Base-by-base conservation (phyloP, 1,140 invertebrate species). In the Aphelinus atriplicis region DNA sequence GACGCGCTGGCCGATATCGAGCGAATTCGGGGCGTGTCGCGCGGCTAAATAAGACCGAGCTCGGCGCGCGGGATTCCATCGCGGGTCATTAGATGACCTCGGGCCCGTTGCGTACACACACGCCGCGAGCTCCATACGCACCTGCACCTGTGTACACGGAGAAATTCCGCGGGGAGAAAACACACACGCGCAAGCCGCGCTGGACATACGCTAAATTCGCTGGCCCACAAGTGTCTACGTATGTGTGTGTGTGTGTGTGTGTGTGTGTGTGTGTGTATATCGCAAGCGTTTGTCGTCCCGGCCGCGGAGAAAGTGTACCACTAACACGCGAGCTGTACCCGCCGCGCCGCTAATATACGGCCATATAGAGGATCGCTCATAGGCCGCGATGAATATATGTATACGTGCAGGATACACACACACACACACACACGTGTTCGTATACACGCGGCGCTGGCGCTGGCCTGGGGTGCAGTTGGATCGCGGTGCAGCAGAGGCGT, bases 291-390 rank as follows among this genome's bases (percentile, higher is more conserved):
- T 26, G 26, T 51, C 50, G 46, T 57, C n/a, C 4, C 62, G 55
- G 26, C 26, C 26, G 26, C 26, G 60, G 78, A 77, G 78, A 79
- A 79, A 79, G 76, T 78, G 73, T 79, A 75, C 67, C 76, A 61
- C 47, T 43, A 60, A 9, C 46, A 62, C 66, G 66, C 47, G 26
- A 26, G 26, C 26, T 26, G n/a, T 51, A 71, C 51, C 43, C 48
- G 66, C 2, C 9, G 42, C 61, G 46, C 7, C 2, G 7, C 3
- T n/a, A 61, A 7, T 2, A 7, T 2, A 45, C 58, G 2, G 58
- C 9, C 10, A 42, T 42, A 7, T 60, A 3, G 26, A 2, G 6
- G 6, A 2, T 10, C 43, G 7, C 7, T 9, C 1, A 4, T 4
- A 43, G 46, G 7, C 4, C 3, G 5, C 7, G 26, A 10, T 7